Conservation (phyloP, 2,113 vertebrate genomes). For the Rhabdomys dilectus region DNA sequence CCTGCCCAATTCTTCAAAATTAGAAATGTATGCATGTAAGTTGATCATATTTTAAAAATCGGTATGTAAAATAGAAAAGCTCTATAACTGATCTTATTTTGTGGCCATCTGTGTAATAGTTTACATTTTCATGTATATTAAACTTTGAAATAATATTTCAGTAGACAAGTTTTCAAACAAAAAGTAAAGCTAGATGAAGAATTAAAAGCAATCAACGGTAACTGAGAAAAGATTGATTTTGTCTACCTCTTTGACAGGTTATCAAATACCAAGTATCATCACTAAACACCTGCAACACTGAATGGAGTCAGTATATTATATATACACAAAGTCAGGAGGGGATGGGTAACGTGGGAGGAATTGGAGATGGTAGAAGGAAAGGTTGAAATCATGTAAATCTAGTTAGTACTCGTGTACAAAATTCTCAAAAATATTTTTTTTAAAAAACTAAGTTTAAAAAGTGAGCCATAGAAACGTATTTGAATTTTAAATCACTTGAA, state of each 20-base stretch:
- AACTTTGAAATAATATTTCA: conserved; percentile 42
- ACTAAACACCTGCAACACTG: neutral
- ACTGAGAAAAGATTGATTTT: neutral
- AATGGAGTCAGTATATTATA: neutral
- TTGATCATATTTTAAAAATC: conserved; percentile 50
- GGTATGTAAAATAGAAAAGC: conserved; percentile 51
- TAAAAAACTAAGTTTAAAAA: neutral
- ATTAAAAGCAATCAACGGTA: neutral
- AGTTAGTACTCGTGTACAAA: neutral
- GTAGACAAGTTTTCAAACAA: conserved; percentile 10
- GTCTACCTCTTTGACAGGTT: neutral
- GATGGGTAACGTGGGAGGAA: neutral
- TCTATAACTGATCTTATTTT: neutral
- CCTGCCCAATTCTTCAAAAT: conserved; percentile 2
- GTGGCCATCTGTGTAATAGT: neutral
- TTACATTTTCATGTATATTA: neutral
- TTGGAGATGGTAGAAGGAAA: neutral
- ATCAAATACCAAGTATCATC: neutral
- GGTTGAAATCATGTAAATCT: neutral
- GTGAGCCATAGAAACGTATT: neutral
- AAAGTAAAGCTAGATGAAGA: neutral
- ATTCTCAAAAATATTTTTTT: neutral
- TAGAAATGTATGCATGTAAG: conserved; percentile 11
- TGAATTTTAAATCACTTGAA: conserved; percentile 68
- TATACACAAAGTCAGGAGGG: neutral